These are phyloP conservation scores for Astyanax mexicanus DNA, from an alignment of 2,797 vertebrate species.

Conservation along the genomic window DNA sequence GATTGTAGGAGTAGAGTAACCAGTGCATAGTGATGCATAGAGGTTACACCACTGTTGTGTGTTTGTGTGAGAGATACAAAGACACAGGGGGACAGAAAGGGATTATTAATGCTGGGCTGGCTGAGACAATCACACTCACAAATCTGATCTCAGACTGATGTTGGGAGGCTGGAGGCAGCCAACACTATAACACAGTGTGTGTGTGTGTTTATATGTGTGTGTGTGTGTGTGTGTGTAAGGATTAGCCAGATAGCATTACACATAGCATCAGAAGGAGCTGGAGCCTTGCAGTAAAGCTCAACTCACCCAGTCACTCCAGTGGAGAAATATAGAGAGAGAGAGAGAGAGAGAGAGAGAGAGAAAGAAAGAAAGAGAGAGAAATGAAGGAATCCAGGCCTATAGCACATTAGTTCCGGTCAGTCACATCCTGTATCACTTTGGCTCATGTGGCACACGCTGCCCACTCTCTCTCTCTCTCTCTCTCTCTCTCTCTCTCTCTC, in stretches of 20 bases:
- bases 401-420: conserved; percentile 43
- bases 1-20: background rate
- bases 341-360: conserved; percentile 11
- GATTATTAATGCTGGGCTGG: conserved; percentile 51
- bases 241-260: conserved; percentile 52
- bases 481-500: no score
- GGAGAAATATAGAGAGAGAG: background rate
- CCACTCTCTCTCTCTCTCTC: background rate
- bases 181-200: conserved; percentile 27
- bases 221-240: conserved; percentile 26
- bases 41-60: conserved; percentile 30
- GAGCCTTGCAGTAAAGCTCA: conserved; percentile 29
- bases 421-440: background rate
- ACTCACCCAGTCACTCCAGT: conserved; percentile 14
- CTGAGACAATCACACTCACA: conserved; percentile 46
- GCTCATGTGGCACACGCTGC: conserved; percentile 9
- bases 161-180: conserved; percentile 41
- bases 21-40: conserved; percentile 4
- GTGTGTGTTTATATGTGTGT: background rate
- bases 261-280: conserved; percentile 29
- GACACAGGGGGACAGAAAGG: conserved; percentile 18
- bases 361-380: conserved; percentile 23
- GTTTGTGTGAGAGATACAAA: conserved; percentile 17
- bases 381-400: conserved; percentile 37
- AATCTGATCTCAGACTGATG: conserved; percentile 44